Base-by-base conservation (phyloP, 2,113 vertebrate genomes). In the Tenrec ecaudatus region DNA sequence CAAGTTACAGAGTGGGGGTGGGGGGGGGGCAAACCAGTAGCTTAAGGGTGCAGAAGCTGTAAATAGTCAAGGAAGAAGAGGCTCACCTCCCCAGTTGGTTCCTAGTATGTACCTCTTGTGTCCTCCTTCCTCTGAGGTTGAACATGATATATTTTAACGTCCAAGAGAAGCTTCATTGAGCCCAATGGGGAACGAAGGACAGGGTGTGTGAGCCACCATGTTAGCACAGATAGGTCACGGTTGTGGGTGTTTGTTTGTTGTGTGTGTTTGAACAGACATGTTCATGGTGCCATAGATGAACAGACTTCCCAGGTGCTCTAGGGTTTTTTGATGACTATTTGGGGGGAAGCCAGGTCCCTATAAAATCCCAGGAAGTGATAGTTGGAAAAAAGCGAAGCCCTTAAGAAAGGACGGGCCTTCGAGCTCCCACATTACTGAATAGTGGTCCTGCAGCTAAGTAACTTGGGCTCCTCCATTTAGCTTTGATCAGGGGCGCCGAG, bases 101-200 rank as follows among this genome's bases (percentile, higher is more conserved):
- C 38, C 60, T 60, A 78, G 40, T 60, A 62, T 82, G 31, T 84
- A 69, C 57, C 71, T 92, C 29, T 85, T 15, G 2, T 60, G 5
- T 27, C 17, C 25, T 86, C 16, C 38, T 22, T 0, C 5, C 71
- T 64, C 6, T 69, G 43, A 60, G 38, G n/a, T 38, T 27, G 27
- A 76, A 68, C 77, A 69, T 64, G 29, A 16, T 82, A 6, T 25
- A 8, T 88, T 95, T 76, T 78, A 80, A 66, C 16, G 90, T 87
- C 25, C 38, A n/a, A 40, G 27, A 29, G 64, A 83, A 33, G 84
- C 82, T 90, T 94, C 80, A 75, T 75, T 68, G 83, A 92, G 76
- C 78, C 78, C 47, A 27, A 85, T 84, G 90, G 75, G 53, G 62
- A 80, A 71, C 60, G 38, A 38, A 86, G 71, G 38, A 40, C 17